Evolutionary conservation across 1,140 invertebrate species (phyloP), one percentile per base, ranked within the genome.

Genomic region (Colletes latitarsis): DNA sequence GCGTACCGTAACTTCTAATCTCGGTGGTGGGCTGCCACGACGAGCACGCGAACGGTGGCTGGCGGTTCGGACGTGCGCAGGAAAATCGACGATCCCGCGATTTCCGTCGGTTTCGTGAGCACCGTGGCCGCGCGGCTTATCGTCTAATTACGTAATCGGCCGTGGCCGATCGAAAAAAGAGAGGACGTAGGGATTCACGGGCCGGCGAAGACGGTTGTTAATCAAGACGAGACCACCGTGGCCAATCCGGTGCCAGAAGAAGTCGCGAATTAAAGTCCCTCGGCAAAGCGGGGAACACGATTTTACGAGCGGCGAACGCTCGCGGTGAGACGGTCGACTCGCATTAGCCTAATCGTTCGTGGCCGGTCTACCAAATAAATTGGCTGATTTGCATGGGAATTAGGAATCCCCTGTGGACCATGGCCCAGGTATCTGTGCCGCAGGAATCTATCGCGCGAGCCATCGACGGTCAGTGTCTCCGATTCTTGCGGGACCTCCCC

Each of bases 361-460:
- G 80, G 86, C 72, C 71, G 81, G 86, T 82, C 85, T 84, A 82
- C 88, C 81, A 91, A 91, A 92, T 92, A 92, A 92, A 92, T 92
- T 92, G 89, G 89, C 89, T 92, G 87, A 92, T 92, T 92, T 92
- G 90, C 90, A 92, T 92, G 88, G 90, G 89, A 92, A 92, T 92
- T 90, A 88, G 88, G 89, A 87, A 89, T 88, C 82, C 85, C 87
- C 73, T 62, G 81, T 83, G 76, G 89, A 86, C 83, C 82, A 63
- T 60, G 75, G 30, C 1, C 68, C 83, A 81, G 83, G 86, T 68
- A 84, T 67, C 76, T 63, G 12, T 17, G 55, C 43, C 49, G 58
- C 39, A 52, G 60, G 52, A 21, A 82, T 78, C 78, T 74, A 75
- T 82, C 80, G 79, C 43, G 41, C 74, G 60, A 55, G 30, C 66